Evolutionary conservation across 2,113 vertebrate genomes (phyloP).

Genomic region (Ginglymostoma cirratum): DNA sequence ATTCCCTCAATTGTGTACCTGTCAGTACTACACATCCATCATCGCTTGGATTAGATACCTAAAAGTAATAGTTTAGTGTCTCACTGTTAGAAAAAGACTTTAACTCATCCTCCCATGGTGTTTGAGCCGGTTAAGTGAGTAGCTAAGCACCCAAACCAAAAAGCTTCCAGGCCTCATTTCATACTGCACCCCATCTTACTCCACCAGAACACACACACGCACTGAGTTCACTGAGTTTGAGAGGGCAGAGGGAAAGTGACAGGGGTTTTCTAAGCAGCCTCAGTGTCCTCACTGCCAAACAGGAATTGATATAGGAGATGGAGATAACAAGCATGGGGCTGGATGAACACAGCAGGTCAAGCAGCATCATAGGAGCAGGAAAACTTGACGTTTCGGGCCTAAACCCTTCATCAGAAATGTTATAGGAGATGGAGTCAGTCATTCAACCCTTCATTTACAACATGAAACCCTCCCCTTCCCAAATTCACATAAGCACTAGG

Average conservation of each 20-base stretch:
- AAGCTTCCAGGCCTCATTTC: background rate
- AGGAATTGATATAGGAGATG: too few species aligned
- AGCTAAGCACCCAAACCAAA: background rate
- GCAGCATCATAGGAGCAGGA: too few species aligned
- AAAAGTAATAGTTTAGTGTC: slow-evolving; percentile 4
- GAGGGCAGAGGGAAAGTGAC: background rate
- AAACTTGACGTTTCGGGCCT: too few species aligned
- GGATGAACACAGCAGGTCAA: too few species aligned
- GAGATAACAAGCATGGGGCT: too few species aligned
- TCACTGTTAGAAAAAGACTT: background rate
- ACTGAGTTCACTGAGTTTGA: background rate
- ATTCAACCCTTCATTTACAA: too few species aligned
- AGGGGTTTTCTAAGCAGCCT: background rate
- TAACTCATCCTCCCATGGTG: background rate
- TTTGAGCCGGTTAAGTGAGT: background rate
- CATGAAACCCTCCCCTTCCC: too few species aligned
- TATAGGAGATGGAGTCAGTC: too few species aligned
- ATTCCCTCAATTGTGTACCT: slow-evolving; percentile 19
- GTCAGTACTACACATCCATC: background rate
- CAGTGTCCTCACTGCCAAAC: background rate
- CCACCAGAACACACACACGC: background rate
- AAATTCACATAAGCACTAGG: too few species aligned
- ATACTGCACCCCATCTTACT: background rate
- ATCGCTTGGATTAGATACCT: background rate
- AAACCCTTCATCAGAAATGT: too few species aligned